Percentiles rank a stretch among this genome's conserved stretches.
phyloP scores from a whole-genome alignment of 2,888 invertebrate species.

The Phytoseiulus persimilis region DNA sequence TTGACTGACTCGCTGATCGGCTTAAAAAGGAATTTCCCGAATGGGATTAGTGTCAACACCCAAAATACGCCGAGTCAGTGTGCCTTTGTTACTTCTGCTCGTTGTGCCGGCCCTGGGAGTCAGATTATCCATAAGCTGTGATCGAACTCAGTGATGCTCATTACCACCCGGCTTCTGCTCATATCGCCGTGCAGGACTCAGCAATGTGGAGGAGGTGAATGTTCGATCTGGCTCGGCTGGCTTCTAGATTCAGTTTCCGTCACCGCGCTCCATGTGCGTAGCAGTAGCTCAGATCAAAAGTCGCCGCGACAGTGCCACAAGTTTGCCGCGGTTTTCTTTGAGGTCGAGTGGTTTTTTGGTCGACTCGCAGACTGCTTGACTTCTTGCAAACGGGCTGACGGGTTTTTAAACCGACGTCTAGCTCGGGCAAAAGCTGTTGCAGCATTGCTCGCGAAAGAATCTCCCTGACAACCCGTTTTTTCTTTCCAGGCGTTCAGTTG shows the following conservation, averaged over 20 bases:
- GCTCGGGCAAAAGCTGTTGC: neutral
- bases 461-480: too few relatives aligned
- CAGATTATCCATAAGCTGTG: neutral
- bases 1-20: conserved; percentile 5
- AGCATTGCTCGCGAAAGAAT: too few relatives aligned
- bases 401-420: too few relatives aligned
- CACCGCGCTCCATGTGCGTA: neutral
- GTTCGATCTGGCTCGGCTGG: too few relatives aligned
- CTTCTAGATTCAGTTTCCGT: too few relatives aligned
- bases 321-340: neutral
- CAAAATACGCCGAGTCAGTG: neutral
- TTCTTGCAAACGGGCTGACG: neutral
- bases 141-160: neutral
- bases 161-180: neutral
- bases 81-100: neutral
- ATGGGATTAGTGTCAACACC: neutral
- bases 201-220: too few relatives aligned
- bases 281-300: neutral
- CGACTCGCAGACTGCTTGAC: neutral
- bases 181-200: too few relatives aligned
- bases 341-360: neutral
- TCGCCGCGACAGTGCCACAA: neutral
- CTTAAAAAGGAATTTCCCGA: neutral
- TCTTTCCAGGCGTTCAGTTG: too few relatives aligned
- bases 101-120: neutral